Base-by-base conservation (phyloP, 2,797 vertebrate species). In the Nyctalus aviator region DNA sequence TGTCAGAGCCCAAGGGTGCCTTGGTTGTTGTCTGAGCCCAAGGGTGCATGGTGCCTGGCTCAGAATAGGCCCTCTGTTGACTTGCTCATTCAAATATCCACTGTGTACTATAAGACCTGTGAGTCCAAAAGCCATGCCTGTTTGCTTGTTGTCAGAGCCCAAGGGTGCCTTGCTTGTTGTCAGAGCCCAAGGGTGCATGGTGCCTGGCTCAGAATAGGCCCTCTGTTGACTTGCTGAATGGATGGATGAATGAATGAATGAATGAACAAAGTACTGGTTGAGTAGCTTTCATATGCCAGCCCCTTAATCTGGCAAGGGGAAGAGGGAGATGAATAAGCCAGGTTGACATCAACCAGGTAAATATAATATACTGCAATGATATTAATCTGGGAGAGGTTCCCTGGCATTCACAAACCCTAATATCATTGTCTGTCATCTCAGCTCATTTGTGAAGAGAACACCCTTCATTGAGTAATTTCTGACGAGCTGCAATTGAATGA, bases 401-500 rank as follows among this genome's bases (percentile, higher is more conserved):
- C 53, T 3, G 2, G 23, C 77, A 27, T 37, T 85, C 25, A 68
- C 30, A 53, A 81, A 66, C 68, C 5, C 68, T 57, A 30, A 37
- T 7, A 77, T 59, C 62, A 75, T 88, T 81, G 76, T n/a, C 27
- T 17, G 4, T 93, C 77, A 37, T 81, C 88, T 50, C 27, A 79
- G 48, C 50, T 95, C 84, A 46, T n/a, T 30, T 44, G 72, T 84
- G 32, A 88, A 88, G 89, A 94, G 46, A 81, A 62, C n/a, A 79
- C 92, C 20, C 37, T 87, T 46, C 21, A 25, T 12, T 48, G n/a
- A 72, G 48, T 81, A 41, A 93, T 77, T 66, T 66, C 88, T 50
- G 86, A 91, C 41, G 41, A 94, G 90, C 48, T 95, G 64, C 93
- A 95, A 48, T 75, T 18, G 32, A 89, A 46, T 71, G 73, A 96